phyloP scores from a whole-genome alignment of 1,140 invertebrate species.

The Brachionus calyciflorus region DNA sequence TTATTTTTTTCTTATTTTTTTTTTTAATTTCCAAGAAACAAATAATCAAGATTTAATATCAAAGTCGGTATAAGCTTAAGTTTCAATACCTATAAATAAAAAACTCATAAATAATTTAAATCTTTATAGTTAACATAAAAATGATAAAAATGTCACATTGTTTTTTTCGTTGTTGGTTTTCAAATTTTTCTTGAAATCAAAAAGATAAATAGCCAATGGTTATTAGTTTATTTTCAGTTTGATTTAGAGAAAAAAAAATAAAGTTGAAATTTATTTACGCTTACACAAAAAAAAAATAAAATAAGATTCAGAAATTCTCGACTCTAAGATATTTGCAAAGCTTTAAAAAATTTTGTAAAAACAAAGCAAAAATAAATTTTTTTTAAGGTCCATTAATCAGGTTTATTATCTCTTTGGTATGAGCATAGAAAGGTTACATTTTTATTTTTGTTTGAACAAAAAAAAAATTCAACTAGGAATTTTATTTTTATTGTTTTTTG shows the following conservation, averaged over 20 bases:
- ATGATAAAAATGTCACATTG: constrained; percentile 4
- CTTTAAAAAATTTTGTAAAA: background rate
- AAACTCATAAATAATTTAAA: constrained; percentile 16
- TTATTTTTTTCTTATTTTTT: no score
- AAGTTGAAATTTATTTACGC: no score
- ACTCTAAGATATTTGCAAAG: constrained; percentile 29
- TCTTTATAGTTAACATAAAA: background rate
- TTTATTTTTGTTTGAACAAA: no score
- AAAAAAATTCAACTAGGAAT: background rate
- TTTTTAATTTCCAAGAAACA: background rate
- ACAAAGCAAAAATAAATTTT: background rate
- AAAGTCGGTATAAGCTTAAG: background rate
- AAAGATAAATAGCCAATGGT: constrained; percentile 19
- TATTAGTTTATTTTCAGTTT: no score
- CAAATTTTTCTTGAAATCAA: constrained; percentile 9
- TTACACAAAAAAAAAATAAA: no score
- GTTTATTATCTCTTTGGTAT: background rate
- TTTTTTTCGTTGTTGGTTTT: no score
- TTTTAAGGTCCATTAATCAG: constrained; percentile 22
- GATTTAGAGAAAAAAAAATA: no score
- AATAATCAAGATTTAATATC: no score
- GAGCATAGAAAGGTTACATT: background rate
- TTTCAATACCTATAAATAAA: no score
- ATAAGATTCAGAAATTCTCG: no score
- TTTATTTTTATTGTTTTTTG: background rate